Evolutionary conservation across 35 echinoderm and acorn worm genomes (phyloP).

Genomic region (Patiria miniata): DNA sequence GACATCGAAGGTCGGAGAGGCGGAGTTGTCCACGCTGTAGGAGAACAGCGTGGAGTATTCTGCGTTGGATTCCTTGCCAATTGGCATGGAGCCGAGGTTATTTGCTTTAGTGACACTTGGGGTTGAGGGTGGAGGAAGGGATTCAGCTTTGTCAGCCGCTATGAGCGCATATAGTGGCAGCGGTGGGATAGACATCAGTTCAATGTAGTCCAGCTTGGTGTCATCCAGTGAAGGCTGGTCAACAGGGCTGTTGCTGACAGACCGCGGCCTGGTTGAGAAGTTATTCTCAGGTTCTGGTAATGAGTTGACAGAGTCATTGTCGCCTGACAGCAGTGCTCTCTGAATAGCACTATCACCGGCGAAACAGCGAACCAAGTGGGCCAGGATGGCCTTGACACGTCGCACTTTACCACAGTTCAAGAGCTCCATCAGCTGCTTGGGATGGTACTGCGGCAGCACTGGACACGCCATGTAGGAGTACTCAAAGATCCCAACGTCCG

Average conservation of each 20-base stretch:
- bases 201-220: constrained; percentile 89
- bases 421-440: constrained; percentile 88
- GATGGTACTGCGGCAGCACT: constrained; percentile 96
- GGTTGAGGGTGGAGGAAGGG: constrained; percentile 32
- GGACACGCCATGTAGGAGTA: constrained; percentile 74
- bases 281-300: constrained; percentile 53
- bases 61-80: constrained; percentile 38
- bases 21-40: constrained; percentile 47
- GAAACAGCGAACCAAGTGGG: constrained; percentile 91
- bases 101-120: constrained; percentile 33
- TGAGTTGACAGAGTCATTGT: constrained; percentile 42
- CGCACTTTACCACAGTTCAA: constrained; percentile 95
- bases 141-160: constrained; percentile 67
- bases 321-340: constrained; percentile 59
- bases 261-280: constrained; percentile 34
- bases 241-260: constrained; percentile 84
- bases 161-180: constrained; percentile 90
- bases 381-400: constrained; percentile 93
- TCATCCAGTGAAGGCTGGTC: constrained; percentile 62
- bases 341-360: constrained; percentile 83
- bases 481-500: constrained; percentile 87
- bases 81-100: constrained; percentile 39
- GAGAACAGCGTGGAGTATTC: constrained; percentile 92
- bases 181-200: constrained; percentile 88
- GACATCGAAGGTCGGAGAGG: constrained; percentile 56